phyloP scores from a whole-genome alignment of 2,113 vertebrate genomes.

The Lophius piscatorius region DNA sequence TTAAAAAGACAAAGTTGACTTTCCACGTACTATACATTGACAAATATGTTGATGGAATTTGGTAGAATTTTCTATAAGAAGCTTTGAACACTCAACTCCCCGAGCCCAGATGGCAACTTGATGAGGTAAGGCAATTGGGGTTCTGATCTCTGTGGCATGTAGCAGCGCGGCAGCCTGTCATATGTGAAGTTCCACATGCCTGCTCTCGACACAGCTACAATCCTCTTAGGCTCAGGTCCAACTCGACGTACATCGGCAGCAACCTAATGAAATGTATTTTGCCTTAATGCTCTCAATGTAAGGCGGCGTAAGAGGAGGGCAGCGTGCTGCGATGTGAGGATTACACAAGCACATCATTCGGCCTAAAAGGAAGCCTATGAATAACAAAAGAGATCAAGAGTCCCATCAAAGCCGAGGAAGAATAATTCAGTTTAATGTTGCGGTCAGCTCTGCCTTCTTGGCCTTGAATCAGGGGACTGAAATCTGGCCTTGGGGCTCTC shows the following conservation, averaged over 20 bases:
- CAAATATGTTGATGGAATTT: constrained; percentile 19
- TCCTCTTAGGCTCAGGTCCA: constrained; percentile 66
- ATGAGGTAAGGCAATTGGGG: constrained; percentile 30
- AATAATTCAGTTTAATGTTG: constrained; percentile 34
- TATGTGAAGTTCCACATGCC: constrained; percentile 25
- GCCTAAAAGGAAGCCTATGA: background rate
- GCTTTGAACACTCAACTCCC: constrained; percentile 31
- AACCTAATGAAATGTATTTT: constrained; percentile 51
- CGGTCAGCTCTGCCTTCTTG: constrained; percentile 25
- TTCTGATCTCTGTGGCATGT: constrained; percentile 17
- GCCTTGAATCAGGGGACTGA: constrained; percentile 40
- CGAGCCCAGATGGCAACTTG: constrained; percentile 51
- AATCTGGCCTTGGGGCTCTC: constrained; percentile 38
- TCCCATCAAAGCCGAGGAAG: background rate
- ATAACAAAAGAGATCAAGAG: constrained; percentile 30
- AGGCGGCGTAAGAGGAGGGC: constrained; percentile 8
- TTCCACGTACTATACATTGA: constrained; percentile 6
- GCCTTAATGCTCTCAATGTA: constrained; percentile 44
- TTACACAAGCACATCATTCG: constrained; percentile 37
- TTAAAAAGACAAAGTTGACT: constrained; percentile 1
- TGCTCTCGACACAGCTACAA: constrained; percentile 25
- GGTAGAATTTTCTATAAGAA: constrained; percentile 20
- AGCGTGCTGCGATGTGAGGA: constrained; percentile 19
- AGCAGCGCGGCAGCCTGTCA: constrained; percentile 26
- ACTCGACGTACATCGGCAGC: constrained; percentile 51